A percentile compares a stretch with the other conserved stretches of the same genome.
These are phyloP conservation scores for Scaptomyza caliginosa DNA, from an alignment of 2,888 invertebrate genomes.

Conservation along the genomic window DNA sequence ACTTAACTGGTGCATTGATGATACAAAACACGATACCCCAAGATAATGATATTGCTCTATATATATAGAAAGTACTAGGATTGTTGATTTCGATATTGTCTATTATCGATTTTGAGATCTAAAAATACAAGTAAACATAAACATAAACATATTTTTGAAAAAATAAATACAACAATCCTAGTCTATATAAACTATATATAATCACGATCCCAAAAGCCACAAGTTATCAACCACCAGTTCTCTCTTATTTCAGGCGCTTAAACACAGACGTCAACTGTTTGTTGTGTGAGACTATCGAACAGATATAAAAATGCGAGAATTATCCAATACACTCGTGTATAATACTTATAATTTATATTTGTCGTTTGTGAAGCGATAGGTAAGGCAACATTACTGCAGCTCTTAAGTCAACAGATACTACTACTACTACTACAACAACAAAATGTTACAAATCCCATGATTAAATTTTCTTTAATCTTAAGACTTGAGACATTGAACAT, in stretches of 20 bases:
- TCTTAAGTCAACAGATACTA: constrained; percentile 78
- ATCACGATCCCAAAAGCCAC: constrained; percentile 85
- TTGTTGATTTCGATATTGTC: constrained; percentile 32
- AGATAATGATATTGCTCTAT: constrained; percentile 37
- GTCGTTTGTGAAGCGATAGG: constrained; percentile 78
- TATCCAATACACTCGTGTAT: constrained; percentile 53
- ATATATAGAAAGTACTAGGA: constrained; percentile 35
- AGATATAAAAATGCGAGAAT: constrained; percentile 61
- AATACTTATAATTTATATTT: constrained; percentile 61
- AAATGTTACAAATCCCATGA: constrained; percentile 13
- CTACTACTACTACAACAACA: constrained; percentile 31
- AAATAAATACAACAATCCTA: constrained; percentile 45
- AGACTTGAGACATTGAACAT: constrained; percentile 73
- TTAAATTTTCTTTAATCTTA: constrained; percentile 29
- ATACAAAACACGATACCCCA: constrained; percentile 46
- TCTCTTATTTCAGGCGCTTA: constrained; percentile 91
- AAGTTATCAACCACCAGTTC: constrained; percentile 94
- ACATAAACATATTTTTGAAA: neutral
- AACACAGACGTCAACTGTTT: constrained; percentile 74
- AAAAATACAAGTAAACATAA: neutral
- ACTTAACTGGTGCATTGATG: constrained; percentile 78
- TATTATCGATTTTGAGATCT: constrained; percentile 2
- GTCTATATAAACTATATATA: constrained; percentile 41
- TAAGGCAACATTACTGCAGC: constrained; percentile 82
- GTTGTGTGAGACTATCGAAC: constrained; percentile 73